phyloP scores from a whole-genome alignment of 1,140 invertebrate species.

The Pararge aegeria region DNA sequence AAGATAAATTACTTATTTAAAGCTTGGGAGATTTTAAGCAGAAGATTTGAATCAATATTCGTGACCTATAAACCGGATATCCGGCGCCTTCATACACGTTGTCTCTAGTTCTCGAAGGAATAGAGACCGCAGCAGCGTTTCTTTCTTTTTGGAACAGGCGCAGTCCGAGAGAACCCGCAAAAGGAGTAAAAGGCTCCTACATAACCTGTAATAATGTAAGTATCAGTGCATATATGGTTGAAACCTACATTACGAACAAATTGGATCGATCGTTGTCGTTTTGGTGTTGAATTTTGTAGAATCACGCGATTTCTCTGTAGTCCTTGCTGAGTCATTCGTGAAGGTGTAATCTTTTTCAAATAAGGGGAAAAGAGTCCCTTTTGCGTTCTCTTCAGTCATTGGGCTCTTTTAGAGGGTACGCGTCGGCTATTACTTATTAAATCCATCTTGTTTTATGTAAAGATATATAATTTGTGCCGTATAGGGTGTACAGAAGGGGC shows the following conservation, averaged over 20 bases:
- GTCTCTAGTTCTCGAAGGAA: slow-evolving; percentile 68
- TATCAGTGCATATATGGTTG: slow-evolving; percentile 49
- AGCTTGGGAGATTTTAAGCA: slow-evolving; percentile 26
- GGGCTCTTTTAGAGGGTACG: slow-evolving; percentile 49
- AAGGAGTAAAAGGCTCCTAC: slow-evolving; percentile 81
- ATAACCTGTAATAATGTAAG: slow-evolving; percentile 79
- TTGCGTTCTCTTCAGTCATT: slow-evolving; percentile 28
- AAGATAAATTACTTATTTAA: background rate
- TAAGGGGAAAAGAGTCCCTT: slow-evolving; percentile 20
- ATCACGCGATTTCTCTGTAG: slow-evolving; percentile 38
- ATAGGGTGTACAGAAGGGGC: slow-evolving; percentile 39
- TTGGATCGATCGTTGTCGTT: slow-evolving; percentile 30
- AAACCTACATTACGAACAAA: slow-evolving; percentile 28
- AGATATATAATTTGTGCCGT: background rate
- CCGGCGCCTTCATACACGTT: slow-evolving; percentile 74
- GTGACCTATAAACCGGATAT: slow-evolving; percentile 61
- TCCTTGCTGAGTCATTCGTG: slow-evolving; percentile 65
- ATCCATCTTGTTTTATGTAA: slow-evolving; percentile 1
- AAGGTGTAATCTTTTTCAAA: slow-evolving; percentile 37
- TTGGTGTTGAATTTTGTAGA: slow-evolving; percentile 40
- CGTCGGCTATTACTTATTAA: slow-evolving; percentile 38
- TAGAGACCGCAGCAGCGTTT: slow-evolving; percentile 74
- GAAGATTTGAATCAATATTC: slow-evolving; percentile 57
- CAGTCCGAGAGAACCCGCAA: slow-evolving; percentile 77
- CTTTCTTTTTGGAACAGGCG: slow-evolving; percentile 79